Evolutionary conservation across 2,888 invertebrate species (phyloP), one percentile per base, ranked within the genome.

Genomic region (Thecophora atra): DNA sequence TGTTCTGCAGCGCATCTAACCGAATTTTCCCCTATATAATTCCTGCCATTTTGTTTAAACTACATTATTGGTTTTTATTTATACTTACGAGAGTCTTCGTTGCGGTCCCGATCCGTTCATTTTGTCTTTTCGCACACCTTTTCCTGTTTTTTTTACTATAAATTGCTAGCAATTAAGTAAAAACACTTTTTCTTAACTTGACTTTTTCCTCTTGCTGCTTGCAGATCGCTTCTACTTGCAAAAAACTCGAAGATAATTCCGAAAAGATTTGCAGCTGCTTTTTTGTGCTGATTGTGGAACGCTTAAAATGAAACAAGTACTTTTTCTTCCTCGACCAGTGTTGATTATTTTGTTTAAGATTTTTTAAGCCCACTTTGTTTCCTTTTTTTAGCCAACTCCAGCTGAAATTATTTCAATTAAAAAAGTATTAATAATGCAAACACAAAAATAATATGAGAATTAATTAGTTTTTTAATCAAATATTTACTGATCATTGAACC

Each of bases 11-110:
- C 68, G 68, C 26, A n/a, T 17, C 26, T 56, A 68, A 24, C 17
- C 19, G 21, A 30, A 51, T 52, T 63, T 62, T 47, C 24, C 28
- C 21, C 51, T 44, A 17, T 63, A 26, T 52, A 21, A 24, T 37
- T n/a, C 60, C 44, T 30, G 19, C 6, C 8, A 26, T 17, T 65
- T 51, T 52, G 52, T 52, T 19, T 42, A 24, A 37, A 37, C 37
- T 26, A 74, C 72, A 65, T 74, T 67, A 72, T 52, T 71, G 64
- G 67, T 56, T 54, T 75, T 73, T 69, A 69, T 74, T n/a, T n/a
- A 4, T 80, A 87, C 86, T 86, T 86, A 87, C 86, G 86, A 87
- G 77, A 87, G 79, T 83, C 86, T 87, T 83, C 86, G 82, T 79
- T 86, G 86, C n/a, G n/a, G n/a, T 79, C 86, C 85, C 85, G 84